Conservation (phyloP, 1,140 invertebrate genomes). For the Temnothorax longispinosus region DNA sequence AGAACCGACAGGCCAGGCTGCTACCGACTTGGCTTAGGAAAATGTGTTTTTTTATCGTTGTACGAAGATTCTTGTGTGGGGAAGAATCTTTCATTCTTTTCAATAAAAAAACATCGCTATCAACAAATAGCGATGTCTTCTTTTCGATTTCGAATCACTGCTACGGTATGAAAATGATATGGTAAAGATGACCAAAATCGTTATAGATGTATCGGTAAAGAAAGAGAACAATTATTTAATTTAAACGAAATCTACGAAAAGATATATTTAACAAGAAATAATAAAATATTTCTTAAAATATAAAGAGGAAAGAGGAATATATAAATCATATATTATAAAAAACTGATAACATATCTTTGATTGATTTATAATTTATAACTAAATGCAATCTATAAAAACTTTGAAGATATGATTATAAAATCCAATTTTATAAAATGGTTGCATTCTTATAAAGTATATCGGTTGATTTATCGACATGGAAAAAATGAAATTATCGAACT, state of each 20-base stretch:
- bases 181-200: neutral
- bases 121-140: neutral
- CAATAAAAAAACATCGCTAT: neutral
- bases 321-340: too few species aligned
- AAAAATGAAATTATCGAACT: neutral
- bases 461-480: neutral
- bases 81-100: slow-evolving; percentile 9
- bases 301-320: too few species aligned
- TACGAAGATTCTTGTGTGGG: neutral
- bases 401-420: neutral
- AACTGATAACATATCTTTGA: too few species aligned
- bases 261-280: neutral
- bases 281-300: neutral
- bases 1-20: slow-evolving; percentile 38
- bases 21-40: slow-evolving; percentile 63
- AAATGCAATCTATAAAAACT: neutral
- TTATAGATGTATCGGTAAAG: neutral
- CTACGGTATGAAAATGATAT: neutral
- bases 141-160: neutral
- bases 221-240: neutral
- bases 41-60: slow-evolving; percentile 52
- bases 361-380: neutral
- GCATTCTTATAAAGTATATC: neutral
- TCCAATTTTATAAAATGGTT: slow-evolving; percentile 6
- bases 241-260: neutral